phyloP scores from a whole-genome alignment of 2,113 vertebrate genomes.

The Theristicus caerulescens region DNA sequence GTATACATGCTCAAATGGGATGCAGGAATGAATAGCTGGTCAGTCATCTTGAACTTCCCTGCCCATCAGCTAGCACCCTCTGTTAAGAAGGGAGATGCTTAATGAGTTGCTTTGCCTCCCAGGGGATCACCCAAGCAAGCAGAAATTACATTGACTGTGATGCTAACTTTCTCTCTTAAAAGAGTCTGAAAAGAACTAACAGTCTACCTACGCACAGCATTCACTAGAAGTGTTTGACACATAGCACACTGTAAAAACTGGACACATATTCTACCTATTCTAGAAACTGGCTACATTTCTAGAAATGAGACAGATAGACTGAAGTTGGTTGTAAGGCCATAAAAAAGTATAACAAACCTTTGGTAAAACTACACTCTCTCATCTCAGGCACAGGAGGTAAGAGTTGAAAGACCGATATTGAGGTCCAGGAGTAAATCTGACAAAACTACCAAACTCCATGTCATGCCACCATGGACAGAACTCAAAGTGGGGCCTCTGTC shows the following conservation, averaged over 20 bases:
- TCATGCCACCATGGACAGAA: not conserved
- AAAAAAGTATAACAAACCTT: not conserved
- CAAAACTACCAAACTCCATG: not conserved
- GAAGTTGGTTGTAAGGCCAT: not conserved
- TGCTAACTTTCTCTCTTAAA: not conserved
- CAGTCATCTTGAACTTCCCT: not conserved
- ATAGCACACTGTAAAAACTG: not conserved
- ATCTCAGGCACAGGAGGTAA: not conserved
- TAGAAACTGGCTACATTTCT: not conserved
- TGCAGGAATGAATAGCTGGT: not conserved
- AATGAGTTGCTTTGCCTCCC: not conserved
- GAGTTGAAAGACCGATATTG: not conserved
- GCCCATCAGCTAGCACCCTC: not conserved
- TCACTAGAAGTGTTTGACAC: not conserved
- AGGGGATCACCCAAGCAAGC: not conserved
- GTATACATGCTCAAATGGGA: not conserved
- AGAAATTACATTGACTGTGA: not conserved
- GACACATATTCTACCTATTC: not conserved
- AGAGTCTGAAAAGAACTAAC: not conserved
- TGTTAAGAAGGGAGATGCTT: not conserved
- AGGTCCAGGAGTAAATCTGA: not conserved
- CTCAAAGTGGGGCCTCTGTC: accelerated
- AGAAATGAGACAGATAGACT: not conserved
- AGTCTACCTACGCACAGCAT: not conserved
- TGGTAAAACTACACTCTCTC: not conserved